Evolutionary conservation across 30 jellyfish, hydroid and myxozoan genomes (phyloP).

Genomic region (Clytia hemisphaerica): DNA sequence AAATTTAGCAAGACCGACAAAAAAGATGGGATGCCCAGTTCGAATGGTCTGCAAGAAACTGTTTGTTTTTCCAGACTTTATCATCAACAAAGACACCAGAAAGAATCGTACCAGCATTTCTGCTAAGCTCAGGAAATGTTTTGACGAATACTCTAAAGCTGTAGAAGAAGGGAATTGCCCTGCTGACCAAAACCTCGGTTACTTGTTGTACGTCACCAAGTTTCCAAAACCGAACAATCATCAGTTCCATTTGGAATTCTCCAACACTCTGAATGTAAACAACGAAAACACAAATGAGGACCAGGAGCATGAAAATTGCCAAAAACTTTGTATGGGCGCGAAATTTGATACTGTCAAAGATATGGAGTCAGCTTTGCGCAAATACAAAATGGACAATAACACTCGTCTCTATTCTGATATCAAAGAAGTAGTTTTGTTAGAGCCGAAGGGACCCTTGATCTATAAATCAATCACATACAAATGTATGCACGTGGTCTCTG

Average conservation of each 20-base stretch:
- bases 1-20: conserved; percentile 23
- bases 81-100: conserved; percentile 13
- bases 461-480: conserved; percentile 6
- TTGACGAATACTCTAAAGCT: background rate
- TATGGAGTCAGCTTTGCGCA: conserved; percentile 7
- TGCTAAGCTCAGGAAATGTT: background rate
- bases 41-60: background rate
- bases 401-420: background rate
- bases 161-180: background rate
- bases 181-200: conserved; percentile 4
- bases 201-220: conserved; percentile 17
- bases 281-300: background rate
- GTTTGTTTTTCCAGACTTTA: conserved; percentile 14
- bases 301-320: background rate
- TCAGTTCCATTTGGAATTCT: conserved; percentile 17
- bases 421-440: conserved; percentile 9
- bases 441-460: background rate
- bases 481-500: too few relatives aligned
- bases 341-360: conserved; percentile 11
- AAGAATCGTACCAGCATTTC: conserved; percentile 16
- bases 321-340: conserved; percentile 3
- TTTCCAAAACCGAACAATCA: conserved; percentile 17
- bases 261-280: too few relatives aligned
- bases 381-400: conserved; percentile 4
- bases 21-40: conserved; percentile 35